Evolutionary conservation across 1,140 invertebrate species (phyloP).

Genomic region (Meloidogyne exigua): DNA sequence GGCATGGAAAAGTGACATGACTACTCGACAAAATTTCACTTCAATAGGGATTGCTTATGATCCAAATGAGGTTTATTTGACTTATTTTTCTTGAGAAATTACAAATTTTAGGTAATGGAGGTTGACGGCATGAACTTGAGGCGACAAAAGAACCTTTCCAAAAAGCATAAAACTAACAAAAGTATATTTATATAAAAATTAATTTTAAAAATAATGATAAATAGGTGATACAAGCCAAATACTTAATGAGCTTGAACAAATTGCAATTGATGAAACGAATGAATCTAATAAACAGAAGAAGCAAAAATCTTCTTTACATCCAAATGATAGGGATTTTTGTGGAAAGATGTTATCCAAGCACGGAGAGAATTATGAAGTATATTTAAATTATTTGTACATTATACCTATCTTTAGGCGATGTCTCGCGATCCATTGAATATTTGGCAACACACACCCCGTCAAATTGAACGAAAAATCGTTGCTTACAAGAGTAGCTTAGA

Average conservation of each 20-base stretch:
- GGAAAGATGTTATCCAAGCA: conserved; percentile 5
- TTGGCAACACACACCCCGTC: conserved; percentile 20
- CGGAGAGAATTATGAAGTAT: conserved; percentile 18
- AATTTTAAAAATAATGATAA: not conserved
- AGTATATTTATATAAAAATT: not conserved
- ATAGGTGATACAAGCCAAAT: not conserved
- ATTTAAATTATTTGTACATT: not conserved
- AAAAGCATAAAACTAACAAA: not conserved
- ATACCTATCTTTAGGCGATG: conserved; percentile 13
- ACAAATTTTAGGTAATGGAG: conserved; percentile 12
- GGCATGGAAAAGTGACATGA: not conserved
- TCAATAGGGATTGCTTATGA: conserved; percentile 26
- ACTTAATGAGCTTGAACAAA: conserved; percentile 13
- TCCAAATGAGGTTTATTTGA: conserved; percentile 11
- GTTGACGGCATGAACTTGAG: conserved; percentile 4
- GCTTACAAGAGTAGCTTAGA: conserved; percentile 13
- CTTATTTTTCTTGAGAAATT: not conserved
- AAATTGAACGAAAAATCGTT: conserved; percentile 24
- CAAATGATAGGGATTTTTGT: conserved; percentile 12
- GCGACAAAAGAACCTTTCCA: not conserved
- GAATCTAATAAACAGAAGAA: conserved; percentile 21
- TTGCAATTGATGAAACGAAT: conserved; percentile 9
- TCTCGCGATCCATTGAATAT: conserved; percentile 23
- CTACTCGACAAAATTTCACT: conserved; percentile 17
- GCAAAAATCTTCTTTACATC: conserved; percentile 9